Base-by-base conservation (phyloP, 2,888 invertebrate genomes). In the Eupithecia tripunctaria region DNA sequence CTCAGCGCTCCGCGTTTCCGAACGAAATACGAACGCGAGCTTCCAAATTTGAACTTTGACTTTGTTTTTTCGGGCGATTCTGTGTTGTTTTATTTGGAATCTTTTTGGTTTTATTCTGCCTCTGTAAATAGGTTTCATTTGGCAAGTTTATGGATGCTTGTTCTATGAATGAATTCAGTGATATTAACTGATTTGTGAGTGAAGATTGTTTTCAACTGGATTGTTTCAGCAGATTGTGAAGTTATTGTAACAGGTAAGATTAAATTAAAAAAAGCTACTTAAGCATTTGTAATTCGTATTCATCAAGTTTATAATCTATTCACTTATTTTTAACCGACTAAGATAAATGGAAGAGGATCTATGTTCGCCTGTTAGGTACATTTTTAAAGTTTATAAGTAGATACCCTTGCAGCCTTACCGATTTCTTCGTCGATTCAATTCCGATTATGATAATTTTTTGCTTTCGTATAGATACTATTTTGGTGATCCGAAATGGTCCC, bases 1-100 rank as follows among this genome's bases (percentile, higher is more conserved):
- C 38, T 70, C 51, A 43, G 6, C 62, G 67, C 60, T 60, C 27
- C 7, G 41, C 63, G 69, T 63, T 67, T 67, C 67, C 60, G 69
- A 69, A 32, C 67, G 72, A 67, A 67, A 68, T 64, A 51, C 70
- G 59, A 72, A 75, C 70, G 51, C 63, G 67, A 67, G 66, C 36
- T 72, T 75, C 59, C 43, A 67, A 65, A 25, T 75, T 70, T 25
- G 64, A 72, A 72, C 70, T 68, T 70, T 71, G 65, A 65, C 36
- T 69, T 67, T 64, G 43, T 60, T 72, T 69, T 71, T 60, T 60
- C 32, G 27, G 62, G 63, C 68, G 62, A 66, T 67, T 38, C 29
- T 67, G 60, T 71, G 62, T 71, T 51, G 36, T 56, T 69, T 68
- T 60, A 64, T 38, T 71, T 69, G 32, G 59, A 63, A 32, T 60